phyloP scores from a whole-genome alignment of 2,113 vertebrate genomes.

The Carassius gibelio region DNA sequence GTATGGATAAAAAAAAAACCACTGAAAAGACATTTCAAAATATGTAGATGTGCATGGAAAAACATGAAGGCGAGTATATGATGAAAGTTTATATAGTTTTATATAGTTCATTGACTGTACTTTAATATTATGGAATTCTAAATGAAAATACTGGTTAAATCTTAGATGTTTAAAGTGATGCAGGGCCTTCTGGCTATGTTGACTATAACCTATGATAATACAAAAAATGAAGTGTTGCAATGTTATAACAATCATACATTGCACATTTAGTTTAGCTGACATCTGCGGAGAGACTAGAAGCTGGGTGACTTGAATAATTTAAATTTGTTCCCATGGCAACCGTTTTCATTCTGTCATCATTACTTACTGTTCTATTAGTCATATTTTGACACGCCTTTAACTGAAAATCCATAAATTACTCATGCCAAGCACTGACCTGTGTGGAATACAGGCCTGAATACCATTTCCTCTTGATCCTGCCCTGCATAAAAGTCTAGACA shows the following conservation, averaged over 20 bases:
- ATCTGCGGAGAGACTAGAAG: not conserved
- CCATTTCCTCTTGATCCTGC: not conserved
- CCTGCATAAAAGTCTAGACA: conserved; percentile 29
- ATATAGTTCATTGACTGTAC: not conserved
- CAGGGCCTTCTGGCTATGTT: too few species aligned
- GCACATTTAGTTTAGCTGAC: not conserved
- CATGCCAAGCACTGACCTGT: not conserved
- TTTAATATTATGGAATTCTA: not conserved
- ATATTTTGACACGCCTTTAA: not conserved
- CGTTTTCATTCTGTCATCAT: not conserved
- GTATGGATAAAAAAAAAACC: not conserved
- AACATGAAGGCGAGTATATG: not conserved
- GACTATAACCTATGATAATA: too few species aligned
- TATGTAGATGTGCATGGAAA: not conserved
- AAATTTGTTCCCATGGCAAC: conserved; percentile 33
- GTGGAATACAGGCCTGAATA: not conserved
- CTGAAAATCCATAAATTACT: conserved; percentile 7
- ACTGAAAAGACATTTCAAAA: not conserved
- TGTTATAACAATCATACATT: not conserved
- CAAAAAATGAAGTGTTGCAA: not conserved
- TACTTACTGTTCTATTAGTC: not conserved
- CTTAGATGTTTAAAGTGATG: too few species aligned
- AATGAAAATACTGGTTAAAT: not conserved
- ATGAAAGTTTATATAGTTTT: not conserved
- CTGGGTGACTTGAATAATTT: not conserved